Base-by-base conservation (phyloP, 2,797 vertebrate species). In the Lagocephalus sceleratus region DNA sequence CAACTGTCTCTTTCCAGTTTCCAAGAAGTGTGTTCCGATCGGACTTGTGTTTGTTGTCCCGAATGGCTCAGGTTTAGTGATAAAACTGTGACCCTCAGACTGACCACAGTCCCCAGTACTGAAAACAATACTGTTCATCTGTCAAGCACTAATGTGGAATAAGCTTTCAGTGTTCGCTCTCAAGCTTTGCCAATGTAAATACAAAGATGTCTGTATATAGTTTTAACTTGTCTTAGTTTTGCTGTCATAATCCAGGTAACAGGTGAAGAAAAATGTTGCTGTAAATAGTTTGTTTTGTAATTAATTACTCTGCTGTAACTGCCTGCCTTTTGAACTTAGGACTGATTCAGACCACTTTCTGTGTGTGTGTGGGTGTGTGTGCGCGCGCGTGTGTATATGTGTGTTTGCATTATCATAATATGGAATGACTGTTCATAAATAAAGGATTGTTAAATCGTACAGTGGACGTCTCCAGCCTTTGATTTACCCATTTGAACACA, bases 271-370 rank as follows among this genome's bases (percentile, higher is more conserved):
- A 66, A 48, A 53, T 56, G 62, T 76, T 68, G 51, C 60, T 63
- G 51, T 67, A 75, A 76, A 71, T 47, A 76, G 66, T 57, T 11
- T 44, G 16, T 70, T 76, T 83, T 85, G 77, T 88, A 76, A 83
- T 81, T 78, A 67, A 66, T 69, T 75, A 78, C 54, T 75, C 81
- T 88, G 81, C 83, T 87, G 84, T 88, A 75, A 78, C 62, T 3
- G 26, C 68, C 78, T 79, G 66, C 66, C 60, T 77, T 83, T 66
- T 73, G 29, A 75, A 75, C 55, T 62, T 78, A 80, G 66, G 60
- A 80, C 71, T 76, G 71, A 86, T 59, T 80, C 75, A 83, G 84
- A 86, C 86, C 83, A 86, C 84, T 87, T 62, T 73, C n/a, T 47
- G 17, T 68, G 47, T 70, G 66, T 62, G 79, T 73, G 60, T 64